Evolutionary conservation across 2,797 vertebrate species (phyloP).

Genomic region (Thalassophryne amazonica): DNA sequence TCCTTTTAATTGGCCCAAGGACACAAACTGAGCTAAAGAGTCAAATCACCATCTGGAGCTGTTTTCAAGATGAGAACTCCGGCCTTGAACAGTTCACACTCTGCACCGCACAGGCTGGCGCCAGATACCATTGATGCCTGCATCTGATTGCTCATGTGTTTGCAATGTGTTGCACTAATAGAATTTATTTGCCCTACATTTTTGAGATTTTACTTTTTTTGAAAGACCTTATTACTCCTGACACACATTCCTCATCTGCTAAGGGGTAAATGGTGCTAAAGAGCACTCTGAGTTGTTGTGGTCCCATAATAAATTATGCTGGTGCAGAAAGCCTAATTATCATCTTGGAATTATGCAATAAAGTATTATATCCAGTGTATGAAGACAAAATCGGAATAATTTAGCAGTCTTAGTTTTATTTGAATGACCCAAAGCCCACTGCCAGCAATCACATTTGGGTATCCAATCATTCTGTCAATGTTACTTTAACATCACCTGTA

Average conservation of each 20-base stretch:
- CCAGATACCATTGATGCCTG: constrained; percentile 26
- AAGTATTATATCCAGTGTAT: constrained; percentile 2
- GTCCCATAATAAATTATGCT: constrained; percentile 29
- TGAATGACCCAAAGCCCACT: constrained; percentile 22
- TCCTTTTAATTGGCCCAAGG: constrained; percentile 75
- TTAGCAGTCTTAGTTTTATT: background rate
- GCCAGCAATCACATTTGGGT: constrained; percentile 46
- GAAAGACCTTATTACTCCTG: constrained; percentile 62
- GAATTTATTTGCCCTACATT: constrained; percentile 71
- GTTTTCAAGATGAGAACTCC: constrained; percentile 33
- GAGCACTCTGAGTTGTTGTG: constrained; percentile 17
- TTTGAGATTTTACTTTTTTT: constrained; percentile 55
- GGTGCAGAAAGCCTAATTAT: constrained; percentile 17
- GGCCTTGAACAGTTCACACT: constrained; percentile 29
- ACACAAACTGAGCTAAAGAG: constrained; percentile 62
- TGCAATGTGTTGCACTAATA: constrained; percentile 68
- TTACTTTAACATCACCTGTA: constrained; percentile 36
- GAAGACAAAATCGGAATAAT: background rate
- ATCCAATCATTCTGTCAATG: constrained; percentile 55
- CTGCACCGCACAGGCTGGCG: constrained; percentile 15
- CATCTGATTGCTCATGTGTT: constrained; percentile 70
- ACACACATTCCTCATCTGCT: constrained; percentile 50
- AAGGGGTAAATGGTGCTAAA: constrained; percentile 58
- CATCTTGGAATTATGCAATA: constrained; percentile 7
- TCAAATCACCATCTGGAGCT: constrained; percentile 41